Conservation (phyloP, 2,113 vertebrate genomes). For the Charina bottae region DNA sequence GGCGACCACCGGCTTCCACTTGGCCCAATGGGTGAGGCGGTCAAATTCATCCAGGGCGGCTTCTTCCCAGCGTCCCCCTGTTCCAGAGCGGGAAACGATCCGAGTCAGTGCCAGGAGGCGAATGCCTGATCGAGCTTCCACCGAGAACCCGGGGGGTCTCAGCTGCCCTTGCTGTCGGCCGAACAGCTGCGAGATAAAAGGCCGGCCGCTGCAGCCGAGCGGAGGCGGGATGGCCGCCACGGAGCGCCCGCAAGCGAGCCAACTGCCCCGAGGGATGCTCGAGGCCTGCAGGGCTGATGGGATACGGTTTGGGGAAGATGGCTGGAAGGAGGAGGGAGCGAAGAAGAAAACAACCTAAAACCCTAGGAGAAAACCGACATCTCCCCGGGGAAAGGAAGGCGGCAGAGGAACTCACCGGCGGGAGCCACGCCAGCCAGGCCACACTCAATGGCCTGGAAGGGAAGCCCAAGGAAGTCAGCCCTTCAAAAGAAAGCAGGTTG, state of each 20-base stretch:
- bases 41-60: conserved; percentile 85
- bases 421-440: conserved; percentile 82
- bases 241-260: fast-evolving
- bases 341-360: no score
- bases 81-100: fast-evolving
- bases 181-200: neutral
- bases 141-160: no score
- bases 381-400: no score
- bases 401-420: conserved; percentile 70
- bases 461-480: conserved; percentile 93
- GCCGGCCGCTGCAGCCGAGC: no score
- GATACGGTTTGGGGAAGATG: no score
- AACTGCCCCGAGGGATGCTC: no score
- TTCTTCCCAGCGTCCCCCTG: conserved; percentile 82
- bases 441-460: conserved; percentile 94
- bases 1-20: conserved; percentile 84
- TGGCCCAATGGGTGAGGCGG: conserved; percentile 79
- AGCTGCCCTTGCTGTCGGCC: neutral
- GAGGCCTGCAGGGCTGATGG: no score
- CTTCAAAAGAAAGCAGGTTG: conserved; percentile 55
- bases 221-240: no score
- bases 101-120: fast-evolving
- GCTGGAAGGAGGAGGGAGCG: no score
- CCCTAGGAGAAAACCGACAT: no score
- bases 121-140: fast-evolving